These are phyloP conservation scores for Polydrusus cervinus DNA, from an alignment of 2,888 invertebrate genomes.

Conservation along the genomic window DNA sequence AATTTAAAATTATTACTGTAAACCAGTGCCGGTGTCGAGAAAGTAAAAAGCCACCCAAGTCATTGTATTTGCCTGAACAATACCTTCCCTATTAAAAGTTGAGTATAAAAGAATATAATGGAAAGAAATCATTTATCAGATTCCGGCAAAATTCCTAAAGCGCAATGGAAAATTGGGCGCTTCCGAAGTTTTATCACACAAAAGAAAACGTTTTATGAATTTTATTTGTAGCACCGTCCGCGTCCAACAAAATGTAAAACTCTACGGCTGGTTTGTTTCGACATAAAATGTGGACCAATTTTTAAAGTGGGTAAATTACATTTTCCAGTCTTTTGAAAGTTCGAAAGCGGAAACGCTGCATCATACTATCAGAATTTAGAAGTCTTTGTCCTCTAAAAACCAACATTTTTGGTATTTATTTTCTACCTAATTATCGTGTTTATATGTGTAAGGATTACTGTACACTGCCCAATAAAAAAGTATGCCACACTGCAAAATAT, in stretches of 20 bases:
- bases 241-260: slow-evolving; percentile 52
- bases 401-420: slow-evolving; percentile 1
- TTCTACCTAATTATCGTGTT: background rate
- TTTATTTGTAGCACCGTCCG: slow-evolving; percentile 47
- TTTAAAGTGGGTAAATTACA: slow-evolving; percentile 53
- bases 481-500: no score
- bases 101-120: slow-evolving; percentile 51
- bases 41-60: slow-evolving; percentile 29
- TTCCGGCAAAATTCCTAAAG: slow-evolving; percentile 47
- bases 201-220: slow-evolving; percentile 50
- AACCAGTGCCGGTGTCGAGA: slow-evolving; percentile 12
- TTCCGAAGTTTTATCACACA: slow-evolving; percentile 47
- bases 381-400: slow-evolving; percentile 29
- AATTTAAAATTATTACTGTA: slow-evolving; percentile 23
- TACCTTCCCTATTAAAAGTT: slow-evolving; percentile 45
- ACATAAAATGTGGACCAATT: slow-evolving; percentile 53
- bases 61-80: slow-evolving; percentile 37
- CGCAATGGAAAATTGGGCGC: slow-evolving; percentile 49
- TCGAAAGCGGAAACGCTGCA: slow-evolving; percentile 30
- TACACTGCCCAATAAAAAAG: no score
- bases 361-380: slow-evolving; percentile 35
- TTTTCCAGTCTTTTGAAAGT: slow-evolving; percentile 51
- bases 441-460: no score
- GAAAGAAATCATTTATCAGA: slow-evolving; percentile 53
- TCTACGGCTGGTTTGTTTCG: slow-evolving; percentile 46